Conservation (phyloP, 2,113 vertebrate genomes). For the Laticauda laticaudata region DNA sequence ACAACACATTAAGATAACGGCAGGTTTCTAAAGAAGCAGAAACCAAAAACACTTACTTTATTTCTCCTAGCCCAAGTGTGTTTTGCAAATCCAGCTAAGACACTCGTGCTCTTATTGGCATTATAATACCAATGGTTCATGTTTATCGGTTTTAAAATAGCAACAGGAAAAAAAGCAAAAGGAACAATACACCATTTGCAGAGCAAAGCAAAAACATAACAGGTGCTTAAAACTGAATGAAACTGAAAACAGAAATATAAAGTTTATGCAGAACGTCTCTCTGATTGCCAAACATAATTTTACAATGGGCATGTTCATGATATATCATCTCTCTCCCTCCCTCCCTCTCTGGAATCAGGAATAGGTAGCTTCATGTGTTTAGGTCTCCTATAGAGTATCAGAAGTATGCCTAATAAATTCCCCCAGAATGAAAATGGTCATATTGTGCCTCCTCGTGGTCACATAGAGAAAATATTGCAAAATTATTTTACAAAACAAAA, state of each 20-base stretch:
- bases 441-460: not conserved
- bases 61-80: not conserved
- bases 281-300: not conserved
- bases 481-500: not conserved
- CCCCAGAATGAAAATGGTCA: not conserved
- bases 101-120: not conserved
- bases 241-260: no score
- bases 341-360: not conserved
- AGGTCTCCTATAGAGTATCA: not conserved
- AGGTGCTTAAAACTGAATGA: not conserved
- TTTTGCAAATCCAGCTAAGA: not conserved
- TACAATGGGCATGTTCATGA: not conserved
- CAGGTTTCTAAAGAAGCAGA: not conserved
- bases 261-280: not conserved
- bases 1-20: not conserved
- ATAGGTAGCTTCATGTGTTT: not conserved
- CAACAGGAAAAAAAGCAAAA: no score
- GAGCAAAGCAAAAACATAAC: not conserved
- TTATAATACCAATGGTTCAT: not conserved
- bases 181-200: not conserved
- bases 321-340: not conserved
- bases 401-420: not conserved
- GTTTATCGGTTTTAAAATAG: not conserved
- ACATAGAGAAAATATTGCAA: not conserved
- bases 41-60: not conserved